Evolutionary conservation across 2,797 vertebrate species (phyloP), one percentile per base, ranked within the genome.

Genomic region (Cetoscarus ocellatus): DNA sequence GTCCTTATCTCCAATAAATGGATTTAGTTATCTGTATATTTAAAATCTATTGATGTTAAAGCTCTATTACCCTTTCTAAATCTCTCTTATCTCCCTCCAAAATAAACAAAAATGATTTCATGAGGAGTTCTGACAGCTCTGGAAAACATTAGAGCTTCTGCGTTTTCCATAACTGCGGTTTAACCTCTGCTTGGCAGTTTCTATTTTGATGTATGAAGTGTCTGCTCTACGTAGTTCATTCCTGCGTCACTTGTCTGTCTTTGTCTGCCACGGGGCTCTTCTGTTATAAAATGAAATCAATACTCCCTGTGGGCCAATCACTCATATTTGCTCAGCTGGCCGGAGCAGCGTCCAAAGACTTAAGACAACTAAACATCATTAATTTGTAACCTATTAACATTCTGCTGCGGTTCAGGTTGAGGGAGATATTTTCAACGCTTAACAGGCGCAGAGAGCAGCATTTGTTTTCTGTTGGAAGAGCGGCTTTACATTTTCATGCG

Each of bases 271-370:
- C 61, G 74, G 64, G 73, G 64, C 73, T 77, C 54, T 58, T 7
- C 7, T 54, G 71, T 62, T 67, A 88, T 81, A 66, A 88, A 86
- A 87, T 88, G 89, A 87, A 93, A 94, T 56, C 73, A 78, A 93
- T 93, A 94, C 85, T 93, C 93, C 93, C 94, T 53, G 27, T 84
- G 92, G 91, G 93, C 79, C 72, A 85, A 83, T 86, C 27, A 47
- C 54, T 90, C 66, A 81, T 95, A 93, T 95, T 95, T 94, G 70
- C 40, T 69, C 93, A 95, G 95, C 93, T 95, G 93, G 89, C 3
- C 55, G n/a, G 48, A 67, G 53, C 67, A 81, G 64, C 47, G 42
- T 80, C 78, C 73, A 92, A 78, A 84, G 82, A 85, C 70, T 77
- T 75, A 90, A 70, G 80, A 92, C 90, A 92, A 85, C 87, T 82